phyloP scores from a whole-genome alignment of 2,888 invertebrate genomes.

The Caenorhabditis wallacei region DNA sequence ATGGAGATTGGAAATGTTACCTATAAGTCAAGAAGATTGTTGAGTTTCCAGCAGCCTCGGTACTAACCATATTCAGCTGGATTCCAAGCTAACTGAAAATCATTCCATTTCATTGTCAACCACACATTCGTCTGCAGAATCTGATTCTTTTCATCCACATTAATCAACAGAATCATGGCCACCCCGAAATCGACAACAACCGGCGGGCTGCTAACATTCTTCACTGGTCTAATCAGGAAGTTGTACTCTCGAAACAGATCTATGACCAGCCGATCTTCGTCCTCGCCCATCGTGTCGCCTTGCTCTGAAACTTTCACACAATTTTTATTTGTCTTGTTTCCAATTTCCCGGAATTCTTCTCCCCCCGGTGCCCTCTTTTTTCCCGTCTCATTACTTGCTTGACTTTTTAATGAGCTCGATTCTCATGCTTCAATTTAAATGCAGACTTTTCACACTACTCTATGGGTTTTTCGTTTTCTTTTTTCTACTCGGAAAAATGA shows the following conservation, averaged over 20 bases:
- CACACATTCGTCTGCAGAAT: constrained; percentile 84
- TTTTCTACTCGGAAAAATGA: constrained; percentile 8
- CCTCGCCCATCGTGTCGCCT: constrained; percentile 77
- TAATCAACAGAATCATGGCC: constrained; percentile 85
- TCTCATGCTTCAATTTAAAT: constrained; percentile 58
- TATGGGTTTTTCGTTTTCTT: constrained; percentile 2
- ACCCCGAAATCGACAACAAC: constrained; percentile 84
- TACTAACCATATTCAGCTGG: constrained; percentile 84
- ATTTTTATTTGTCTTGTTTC: constrained; percentile 46
- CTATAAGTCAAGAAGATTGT: constrained; percentile 14
- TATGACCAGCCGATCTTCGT: constrained; percentile 84
- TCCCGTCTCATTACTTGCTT: constrained; percentile 40
- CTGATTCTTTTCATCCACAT: constrained; percentile 84
- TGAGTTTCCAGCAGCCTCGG: neutral
- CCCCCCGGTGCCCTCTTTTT: neutral
- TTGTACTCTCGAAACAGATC: constrained; percentile 85
- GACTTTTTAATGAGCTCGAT: constrained; percentile 57
- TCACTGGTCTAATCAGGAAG: constrained; percentile 85
- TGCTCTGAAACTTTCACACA: constrained; percentile 49
- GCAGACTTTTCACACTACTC: constrained; percentile 31
- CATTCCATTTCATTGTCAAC: constrained; percentile 83
- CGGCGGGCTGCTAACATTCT: constrained; percentile 82
- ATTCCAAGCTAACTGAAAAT: constrained; percentile 84
- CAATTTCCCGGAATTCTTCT: constrained; percentile 17
- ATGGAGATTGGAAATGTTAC: constrained; percentile 74